Evolutionary conservation across 2,113 vertebrate genomes (phyloP).

Genomic region (Hippocampus comes): DNA sequence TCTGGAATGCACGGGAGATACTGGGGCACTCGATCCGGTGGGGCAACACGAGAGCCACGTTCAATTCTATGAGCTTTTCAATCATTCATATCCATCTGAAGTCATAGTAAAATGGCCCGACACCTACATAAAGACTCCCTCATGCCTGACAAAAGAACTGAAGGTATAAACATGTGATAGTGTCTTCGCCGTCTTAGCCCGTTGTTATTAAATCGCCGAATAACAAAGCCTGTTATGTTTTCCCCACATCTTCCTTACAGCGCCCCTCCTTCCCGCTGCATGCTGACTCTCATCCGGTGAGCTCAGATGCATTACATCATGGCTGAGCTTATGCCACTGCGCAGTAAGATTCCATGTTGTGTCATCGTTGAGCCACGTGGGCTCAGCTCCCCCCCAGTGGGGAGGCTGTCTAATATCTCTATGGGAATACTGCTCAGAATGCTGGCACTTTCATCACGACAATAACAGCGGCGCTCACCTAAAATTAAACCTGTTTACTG

Average conservation of each 20-base stretch:
- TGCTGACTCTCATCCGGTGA: slow-evolving; percentile 37
- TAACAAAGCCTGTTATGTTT: slow-evolving; percentile 44
- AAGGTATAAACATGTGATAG: slow-evolving; percentile 31
- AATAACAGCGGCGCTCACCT: slow-evolving; percentile 36
- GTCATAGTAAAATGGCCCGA: slow-evolving; percentile 56
- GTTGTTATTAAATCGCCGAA: slow-evolving; percentile 44
- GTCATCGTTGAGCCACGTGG: slow-evolving; percentile 67
- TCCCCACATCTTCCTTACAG: slow-evolving; percentile 20
- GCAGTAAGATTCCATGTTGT: slow-evolving; percentile 63
- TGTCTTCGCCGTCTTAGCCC: slow-evolving; percentile 24
- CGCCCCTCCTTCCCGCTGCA: not conserved
- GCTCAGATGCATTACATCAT: slow-evolving; percentile 68
- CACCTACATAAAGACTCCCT: slow-evolving; percentile 54
- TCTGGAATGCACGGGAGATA: slow-evolving; percentile 57
- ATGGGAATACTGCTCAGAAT: slow-evolving; percentile 49
- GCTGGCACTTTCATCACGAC: slow-evolving; percentile 45
- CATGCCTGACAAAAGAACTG: slow-evolving; percentile 11
- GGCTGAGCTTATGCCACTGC: slow-evolving; percentile 50
- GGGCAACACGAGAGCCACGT: slow-evolving; percentile 53
- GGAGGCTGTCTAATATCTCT: slow-evolving; percentile 52
- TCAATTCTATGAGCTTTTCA: slow-evolving; percentile 53
- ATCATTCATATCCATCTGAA: slow-evolving; percentile 64
- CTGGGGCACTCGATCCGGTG: slow-evolving; percentile 8
- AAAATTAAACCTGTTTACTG: slow-evolving; percentile 55
- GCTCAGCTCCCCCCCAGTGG: slow-evolving; percentile 41